These are phyloP conservation scores for Heliconius charithonia DNA, from an alignment of 2,888 invertebrate species.

Conservation along the genomic window DNA sequence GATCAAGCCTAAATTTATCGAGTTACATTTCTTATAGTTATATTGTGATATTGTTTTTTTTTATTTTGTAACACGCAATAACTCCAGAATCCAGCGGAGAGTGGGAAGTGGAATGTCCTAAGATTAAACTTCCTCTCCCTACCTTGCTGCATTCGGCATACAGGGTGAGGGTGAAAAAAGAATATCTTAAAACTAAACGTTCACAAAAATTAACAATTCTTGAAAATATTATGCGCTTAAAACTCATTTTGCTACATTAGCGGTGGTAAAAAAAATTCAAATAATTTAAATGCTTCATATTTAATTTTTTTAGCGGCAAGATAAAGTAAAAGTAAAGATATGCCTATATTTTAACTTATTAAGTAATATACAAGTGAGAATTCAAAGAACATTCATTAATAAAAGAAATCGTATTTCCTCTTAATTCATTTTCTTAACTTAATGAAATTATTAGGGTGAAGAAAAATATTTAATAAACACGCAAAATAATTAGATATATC, in stretches of 20 bases:
- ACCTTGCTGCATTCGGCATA: too few relatives aligned
- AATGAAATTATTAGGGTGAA: not conserved
- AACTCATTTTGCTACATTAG: slow-evolving; percentile 3
- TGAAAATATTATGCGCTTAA: not conserved
- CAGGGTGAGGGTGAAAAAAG: too few relatives aligned
- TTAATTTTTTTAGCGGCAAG: slow-evolving; percentile 22
- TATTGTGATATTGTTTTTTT: too few relatives aligned
- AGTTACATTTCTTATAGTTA: not conserved
- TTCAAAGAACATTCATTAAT: slow-evolving; percentile 2
- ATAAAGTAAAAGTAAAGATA: too few relatives aligned
- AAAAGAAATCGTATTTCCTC: not conserved
- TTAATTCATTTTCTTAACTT: not conserved
- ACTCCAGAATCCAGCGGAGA: too few relatives aligned
- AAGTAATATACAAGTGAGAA: slow-evolving; percentile 7
- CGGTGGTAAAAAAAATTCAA: slow-evolving; percentile 9
- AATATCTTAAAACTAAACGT: not conserved
- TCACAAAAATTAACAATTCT: not conserved
- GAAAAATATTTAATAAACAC: not conserved
- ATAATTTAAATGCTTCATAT: slow-evolving; percentile 27
- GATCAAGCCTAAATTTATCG: not conserved
- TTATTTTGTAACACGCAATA: too few relatives aligned
- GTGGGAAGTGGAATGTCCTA: too few relatives aligned
- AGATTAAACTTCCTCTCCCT: too few relatives aligned
- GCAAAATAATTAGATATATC: not conserved
- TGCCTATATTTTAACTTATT: slow-evolving; percentile 9